Percentiles rank a stretch among this genome's conserved stretches.
Evolutionary conservation across 2,113 vertebrate genomes (phyloP).

Genomic region (Lepisosteus osseus): DNA sequence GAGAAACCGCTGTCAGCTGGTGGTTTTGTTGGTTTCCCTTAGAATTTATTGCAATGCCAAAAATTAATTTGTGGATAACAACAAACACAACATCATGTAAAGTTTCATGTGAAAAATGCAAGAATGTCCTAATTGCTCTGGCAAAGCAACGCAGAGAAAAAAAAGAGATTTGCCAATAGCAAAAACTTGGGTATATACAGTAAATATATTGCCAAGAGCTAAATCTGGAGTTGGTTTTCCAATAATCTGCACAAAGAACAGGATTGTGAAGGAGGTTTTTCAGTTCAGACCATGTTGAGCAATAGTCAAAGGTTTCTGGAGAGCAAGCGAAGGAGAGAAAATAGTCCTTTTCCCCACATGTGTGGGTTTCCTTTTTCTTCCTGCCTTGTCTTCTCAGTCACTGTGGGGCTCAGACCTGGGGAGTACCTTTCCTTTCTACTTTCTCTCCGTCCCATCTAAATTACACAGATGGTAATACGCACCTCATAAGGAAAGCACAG

Average conservation of each 20-base stretch:
- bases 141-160: conserved; percentile 34
- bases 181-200: background rate
- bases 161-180: conserved; percentile 13
- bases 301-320: background rate
- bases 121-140: conserved; percentile 67
- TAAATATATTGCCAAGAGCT: conserved; percentile 18
- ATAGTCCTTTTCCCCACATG: conserved; percentile 5
- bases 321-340: too few relatives aligned
- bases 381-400: background rate
- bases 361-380: background rate
- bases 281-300: conserved; percentile 12
- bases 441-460: background rate
- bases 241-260: conserved; percentile 24
- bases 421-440: background rate
- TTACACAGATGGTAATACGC: conserved; percentile 14
- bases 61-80: conserved; percentile 75
- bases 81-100: conserved; percentile 57
- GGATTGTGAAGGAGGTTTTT: conserved; percentile 13
- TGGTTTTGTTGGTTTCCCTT: conserved; percentile 63
- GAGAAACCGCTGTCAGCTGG: conserved; percentile 44
- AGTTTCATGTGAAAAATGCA: conserved; percentile 59
- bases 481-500: conserved; percentile 7
- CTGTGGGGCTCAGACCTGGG: background rate
- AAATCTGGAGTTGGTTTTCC: conserved; percentile 29
- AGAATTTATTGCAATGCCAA: conserved; percentile 66